phyloP scores from a whole-genome alignment of 1,140 invertebrate species.

The Danaus melanippus region DNA sequence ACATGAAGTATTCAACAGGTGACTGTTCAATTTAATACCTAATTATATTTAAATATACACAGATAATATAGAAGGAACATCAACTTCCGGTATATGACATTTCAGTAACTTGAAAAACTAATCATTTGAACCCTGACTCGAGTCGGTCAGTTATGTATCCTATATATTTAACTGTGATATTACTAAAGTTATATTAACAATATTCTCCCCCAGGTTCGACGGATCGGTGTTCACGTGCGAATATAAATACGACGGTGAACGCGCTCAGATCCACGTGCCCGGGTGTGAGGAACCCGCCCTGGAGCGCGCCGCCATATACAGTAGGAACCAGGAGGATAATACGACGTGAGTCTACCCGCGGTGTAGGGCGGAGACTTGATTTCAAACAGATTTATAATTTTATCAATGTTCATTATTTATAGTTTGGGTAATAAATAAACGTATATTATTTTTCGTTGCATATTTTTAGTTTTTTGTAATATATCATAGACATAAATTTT shows the following conservation, averaged over 20 bases:
- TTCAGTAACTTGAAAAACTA: no score
- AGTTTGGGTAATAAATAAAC: no score
- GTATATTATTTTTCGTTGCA: no score
- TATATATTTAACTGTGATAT: no score
- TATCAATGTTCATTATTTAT: no score
- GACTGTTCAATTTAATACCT: background rate
- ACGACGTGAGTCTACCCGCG: constrained; percentile 71
- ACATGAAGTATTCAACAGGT: constrained; percentile 88
- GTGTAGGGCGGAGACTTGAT: no score
- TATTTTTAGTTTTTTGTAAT: no score
- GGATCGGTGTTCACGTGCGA: constrained; percentile 96
- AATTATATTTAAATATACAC: constrained; percentile 5
- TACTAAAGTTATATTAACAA: background rate
- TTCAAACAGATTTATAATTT: no score
- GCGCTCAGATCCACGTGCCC: constrained; percentile 87
- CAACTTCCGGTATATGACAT: no score
- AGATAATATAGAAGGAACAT: background rate
- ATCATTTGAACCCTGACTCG: no score
- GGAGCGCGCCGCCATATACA: constrained; percentile 81
- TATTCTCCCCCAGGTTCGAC: constrained; percentile 79
- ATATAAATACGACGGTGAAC: constrained; percentile 99
- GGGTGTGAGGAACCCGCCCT: constrained; percentile 29
- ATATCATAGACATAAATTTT: no score
- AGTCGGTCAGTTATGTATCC: no score
- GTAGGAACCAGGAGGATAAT: constrained; percentile 98